A percentile compares a stretch with the other conserved stretches of the same genome.
Conservation (phyloP, 1,140 invertebrate genomes). For the Coenobita brevimanus region DNA sequence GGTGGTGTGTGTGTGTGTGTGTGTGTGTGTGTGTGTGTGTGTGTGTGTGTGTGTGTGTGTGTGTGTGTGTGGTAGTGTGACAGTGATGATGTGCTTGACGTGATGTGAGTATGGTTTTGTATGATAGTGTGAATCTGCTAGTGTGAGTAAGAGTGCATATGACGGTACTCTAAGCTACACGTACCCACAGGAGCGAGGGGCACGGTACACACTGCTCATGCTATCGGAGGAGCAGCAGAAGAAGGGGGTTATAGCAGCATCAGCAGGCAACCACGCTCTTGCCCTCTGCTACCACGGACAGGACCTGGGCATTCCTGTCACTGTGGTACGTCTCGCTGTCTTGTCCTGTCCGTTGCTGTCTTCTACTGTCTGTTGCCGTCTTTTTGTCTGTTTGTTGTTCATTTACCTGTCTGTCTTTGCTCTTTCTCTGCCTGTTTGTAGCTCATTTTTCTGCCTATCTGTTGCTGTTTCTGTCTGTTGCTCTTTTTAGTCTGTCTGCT, state of each 20-base stretch:
- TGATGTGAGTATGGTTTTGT: too few relatives aligned
- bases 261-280: constrained; percentile 92
- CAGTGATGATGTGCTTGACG: too few relatives aligned
- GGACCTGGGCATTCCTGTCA: constrained; percentile 86
- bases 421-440: background rate
- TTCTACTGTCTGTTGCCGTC: too few relatives aligned
- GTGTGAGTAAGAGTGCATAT: too few relatives aligned
- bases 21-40: too few relatives aligned
- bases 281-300: constrained; percentile 91
- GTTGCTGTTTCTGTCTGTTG: background rate
- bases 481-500: background rate
- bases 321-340: constrained; percentile 82
- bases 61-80: too few relatives aligned
- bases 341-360: too few relatives aligned
- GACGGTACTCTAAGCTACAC: too few relatives aligned
- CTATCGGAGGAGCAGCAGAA: constrained; percentile 82
- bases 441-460: background rate
- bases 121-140: too few relatives aligned
- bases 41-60: too few relatives aligned
- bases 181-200: constrained; percentile 85
- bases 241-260: constrained; percentile 91
- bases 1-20: too few relatives aligned
- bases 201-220: constrained; percentile 83
- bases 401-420: background rate
- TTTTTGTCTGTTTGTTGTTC: background rate